phyloP scores from a whole-genome alignment of 1,140 invertebrate genomes.

The Cyclargus thomasi region DNA sequence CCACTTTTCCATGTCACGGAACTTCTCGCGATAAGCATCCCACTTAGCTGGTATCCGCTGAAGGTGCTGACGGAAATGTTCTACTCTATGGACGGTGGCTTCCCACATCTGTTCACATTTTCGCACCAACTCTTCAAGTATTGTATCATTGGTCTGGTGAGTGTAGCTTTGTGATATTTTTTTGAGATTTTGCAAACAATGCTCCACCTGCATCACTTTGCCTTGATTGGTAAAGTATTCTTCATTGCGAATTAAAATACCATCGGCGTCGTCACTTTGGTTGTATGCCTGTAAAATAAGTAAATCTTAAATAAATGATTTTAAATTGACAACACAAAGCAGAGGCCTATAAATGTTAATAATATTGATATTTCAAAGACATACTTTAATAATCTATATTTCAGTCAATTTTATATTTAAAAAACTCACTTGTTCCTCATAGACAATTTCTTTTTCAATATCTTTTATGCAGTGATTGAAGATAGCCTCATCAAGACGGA shows the following conservation, averaged over 20 bases:
- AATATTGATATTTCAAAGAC: too few species aligned
- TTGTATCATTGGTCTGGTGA: constrained; percentile 80
- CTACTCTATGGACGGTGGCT: constrained; percentile 80
- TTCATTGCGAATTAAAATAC: constrained; percentile 85
- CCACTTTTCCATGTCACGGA: constrained; percentile 90
- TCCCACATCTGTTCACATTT: constrained; percentile 85
- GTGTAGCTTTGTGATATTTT: constrained; percentile 80
- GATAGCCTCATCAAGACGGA: constrained; percentile 88
- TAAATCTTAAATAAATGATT: neutral
- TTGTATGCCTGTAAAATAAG: constrained; percentile 78
- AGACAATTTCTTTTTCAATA: constrained; percentile 91
- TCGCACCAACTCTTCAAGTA: constrained; percentile 79
- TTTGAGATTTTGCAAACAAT: constrained; percentile 84
- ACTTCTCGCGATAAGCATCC: constrained; percentile 89
- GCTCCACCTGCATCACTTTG: constrained; percentile 82
- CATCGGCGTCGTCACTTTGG: constrained; percentile 88
- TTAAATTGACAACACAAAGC: too few species aligned
- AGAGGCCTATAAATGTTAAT: neutral
- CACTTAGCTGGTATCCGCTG: constrained; percentile 93
- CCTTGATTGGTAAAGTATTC: constrained; percentile 84
- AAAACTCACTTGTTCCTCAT: constrained; percentile 81
- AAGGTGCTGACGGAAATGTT: constrained; percentile 83
- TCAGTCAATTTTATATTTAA: neutral
- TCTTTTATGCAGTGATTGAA: constrained; percentile 91
- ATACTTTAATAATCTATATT: too few species aligned